Base-by-base conservation (phyloP, 2,113 vertebrate genomes). In the Erythrocercus mccallii region DNA sequence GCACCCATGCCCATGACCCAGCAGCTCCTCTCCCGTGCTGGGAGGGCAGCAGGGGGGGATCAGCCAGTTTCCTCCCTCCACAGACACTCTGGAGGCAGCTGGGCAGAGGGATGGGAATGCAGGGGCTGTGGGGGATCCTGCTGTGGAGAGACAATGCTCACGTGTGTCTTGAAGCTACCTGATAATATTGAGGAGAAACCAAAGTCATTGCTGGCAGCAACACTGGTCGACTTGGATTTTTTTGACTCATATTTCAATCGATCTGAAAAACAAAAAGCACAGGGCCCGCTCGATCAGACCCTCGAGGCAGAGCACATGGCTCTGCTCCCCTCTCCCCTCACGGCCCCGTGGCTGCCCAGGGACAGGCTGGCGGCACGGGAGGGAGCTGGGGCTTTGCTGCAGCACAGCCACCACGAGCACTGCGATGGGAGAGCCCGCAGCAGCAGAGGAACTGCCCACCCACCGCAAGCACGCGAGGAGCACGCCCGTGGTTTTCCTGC, bases 211-310 rank as follows among this genome's bases (percentile, higher is more conserved):
- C 96, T 98, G 54, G 96, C 80, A 18, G 98, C 98, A 90, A 94
- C 97, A 40, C 98, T 98, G 97, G 69, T 97, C 35, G 98, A 98
- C 97, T 98, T 99, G 96, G 98, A 99, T 98, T 99, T 99, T 98
- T 99, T 99, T 85, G 99, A 99, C 96, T 99, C 99, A 24, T 99
- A 99, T 98, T 99, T 99, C 98, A 99, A 97, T 92, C 99, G 99
- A 98, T 99, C 99, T 99, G 98, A 96, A 99, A 98, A 97, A 97
- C 91, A 96, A 94, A 81, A 98, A 76, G 58, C 48, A 23, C n/a
- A 3, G 58, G 0, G 1, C 35, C 40, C 0, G 5, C 70, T 92
- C 16, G 1, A 48, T 94, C 66, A 50, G 88, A 13, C 12, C 66
- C 78, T 20, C 3, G 1, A 37, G 87, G 84, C 87, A 85, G 70